Evolutionary conservation across 2,797 vertebrate species (phyloP), one percentile per base, ranked within the genome.

Genomic region (Acanthopagrus latus): DNA sequence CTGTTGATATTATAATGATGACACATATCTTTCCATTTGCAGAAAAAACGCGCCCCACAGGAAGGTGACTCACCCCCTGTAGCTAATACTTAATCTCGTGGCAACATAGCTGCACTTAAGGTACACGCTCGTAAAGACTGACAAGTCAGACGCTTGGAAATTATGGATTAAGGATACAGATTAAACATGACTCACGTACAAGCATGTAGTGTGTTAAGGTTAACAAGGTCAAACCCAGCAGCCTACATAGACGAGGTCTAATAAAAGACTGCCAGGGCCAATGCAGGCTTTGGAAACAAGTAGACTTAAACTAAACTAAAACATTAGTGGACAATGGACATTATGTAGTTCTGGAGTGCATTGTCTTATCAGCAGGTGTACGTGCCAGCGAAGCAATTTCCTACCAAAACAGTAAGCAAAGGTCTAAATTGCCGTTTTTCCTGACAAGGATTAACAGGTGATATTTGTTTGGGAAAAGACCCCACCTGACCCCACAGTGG

Each of bases 141-240:
- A 33, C 23, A 57, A 84, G 77, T 88, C 80, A 83, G 62, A 69
- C 56, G 70, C 78, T 81, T 72, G 64, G 74, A 88, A 79, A 81
- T 68, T 18, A 87, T 67, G 89, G 90, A 88, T 90, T 91, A 91
- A 90, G 86, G 58, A 71, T 78, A 86, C 59, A 78, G 90, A 90
- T 93, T 89, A 92, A 56, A 88, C 51, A 71, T 86, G 88, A 79
- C 84, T 88, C 86, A 86, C n/a, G 29, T 9, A 17, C 54, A 23
- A 25, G 44, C 44, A 29, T 46, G 77, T 50, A 4, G 57, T 59
- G 63, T 59, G 64, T 69, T 64, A 20, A 38, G 46, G 76, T 78
- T 74, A 77, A 82, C 64, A 48, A 82, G 88, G 86, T 81, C 84
- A 79, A 23, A 21, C 50, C 27, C 29, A 46, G 0, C 1, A 56